Evolutionary conservation across 1,140 invertebrate species (phyloP).

Genomic region (Drosophila kurseongensis): DNA sequence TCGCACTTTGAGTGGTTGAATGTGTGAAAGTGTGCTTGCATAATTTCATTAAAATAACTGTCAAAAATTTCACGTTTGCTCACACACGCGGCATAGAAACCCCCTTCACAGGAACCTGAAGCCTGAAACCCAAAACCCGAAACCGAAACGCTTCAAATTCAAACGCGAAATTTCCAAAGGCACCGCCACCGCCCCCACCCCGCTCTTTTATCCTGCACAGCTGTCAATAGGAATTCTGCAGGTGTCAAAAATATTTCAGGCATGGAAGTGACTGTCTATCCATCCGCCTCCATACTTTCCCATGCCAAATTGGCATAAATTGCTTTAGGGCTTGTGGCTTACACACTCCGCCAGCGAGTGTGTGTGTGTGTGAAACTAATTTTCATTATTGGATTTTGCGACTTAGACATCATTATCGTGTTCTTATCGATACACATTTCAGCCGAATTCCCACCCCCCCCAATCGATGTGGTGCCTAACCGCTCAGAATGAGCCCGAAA

Average conservation of each 20-base stretch:
- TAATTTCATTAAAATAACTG: constrained; percentile 83
- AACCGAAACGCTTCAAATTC: constrained; percentile 60
- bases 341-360: neutral
- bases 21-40: constrained; percentile 78
- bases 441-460: constrained; percentile 1
- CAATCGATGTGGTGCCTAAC: constrained; percentile 64
- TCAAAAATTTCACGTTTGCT: constrained; percentile 78
- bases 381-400: constrained; percentile 80
- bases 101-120: neutral
- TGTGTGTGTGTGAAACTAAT: constrained; percentile 66
- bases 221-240: constrained; percentile 81
- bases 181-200: neutral
- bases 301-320: constrained; percentile 58
- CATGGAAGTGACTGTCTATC: constrained; percentile 52
- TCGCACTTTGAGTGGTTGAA: constrained; percentile 32
- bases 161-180: constrained; percentile 58
- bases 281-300: neutral
- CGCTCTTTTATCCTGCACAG: constrained; percentile 17
- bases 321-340: constrained; percentile 55
- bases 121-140: neutral
- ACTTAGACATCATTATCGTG: constrained; percentile 78
- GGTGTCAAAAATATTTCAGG: constrained; percentile 81
- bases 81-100: constrained; percentile 29
- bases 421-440: constrained; percentile 64
- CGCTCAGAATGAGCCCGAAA: constrained; percentile 57